A percentile compares a stretch with the other conserved stretches of the same genome.
These are phyloP conservation scores for Phainopepla nitens DNA, from an alignment of 2,113 vertebrate genomes.

Conservation along the genomic window DNA sequence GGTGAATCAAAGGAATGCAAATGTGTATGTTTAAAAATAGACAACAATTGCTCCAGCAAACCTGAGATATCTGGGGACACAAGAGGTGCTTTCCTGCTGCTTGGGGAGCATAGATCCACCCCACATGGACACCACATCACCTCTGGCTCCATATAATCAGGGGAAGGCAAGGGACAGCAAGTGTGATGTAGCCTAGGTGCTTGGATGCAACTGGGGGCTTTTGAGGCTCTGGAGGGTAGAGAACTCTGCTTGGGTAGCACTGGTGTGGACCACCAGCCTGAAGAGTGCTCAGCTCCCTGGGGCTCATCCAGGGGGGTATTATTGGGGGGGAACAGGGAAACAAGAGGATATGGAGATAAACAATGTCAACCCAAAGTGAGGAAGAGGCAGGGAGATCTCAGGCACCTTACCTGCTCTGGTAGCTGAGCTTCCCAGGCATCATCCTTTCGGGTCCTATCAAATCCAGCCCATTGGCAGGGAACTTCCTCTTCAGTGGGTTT, in stretches of 20 bases:
- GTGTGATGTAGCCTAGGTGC: neutral
- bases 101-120: neutral
- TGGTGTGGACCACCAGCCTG: neutral
- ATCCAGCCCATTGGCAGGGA: slow-evolving; percentile 68
- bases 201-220: neutral
- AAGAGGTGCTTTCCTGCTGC: neutral
- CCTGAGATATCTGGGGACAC: neutral
- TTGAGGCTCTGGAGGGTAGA: neutral
- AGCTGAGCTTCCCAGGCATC: slow-evolving; percentile 47
- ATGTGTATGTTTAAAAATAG: slow-evolving; percentile 30
- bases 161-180: neutral
- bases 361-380: neutral
- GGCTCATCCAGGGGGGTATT: neutral
- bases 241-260: neutral
- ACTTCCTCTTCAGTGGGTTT: slow-evolving; percentile 74
- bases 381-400: neutral
- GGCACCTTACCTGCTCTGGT: slow-evolving; percentile 66
- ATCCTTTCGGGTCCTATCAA: slow-evolving; percentile 43
- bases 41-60: neutral
- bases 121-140: neutral
- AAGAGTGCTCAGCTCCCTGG: neutral
- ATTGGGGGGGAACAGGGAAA: neutral
- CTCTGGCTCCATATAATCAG: neutral
- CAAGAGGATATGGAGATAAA: neutral
- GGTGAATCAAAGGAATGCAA: slow-evolving; percentile 44